These are phyloP conservation scores for Phrynocephalus versicolor DNA, from an alignment of 2,113 vertebrate species.

Conservation along the genomic window DNA sequence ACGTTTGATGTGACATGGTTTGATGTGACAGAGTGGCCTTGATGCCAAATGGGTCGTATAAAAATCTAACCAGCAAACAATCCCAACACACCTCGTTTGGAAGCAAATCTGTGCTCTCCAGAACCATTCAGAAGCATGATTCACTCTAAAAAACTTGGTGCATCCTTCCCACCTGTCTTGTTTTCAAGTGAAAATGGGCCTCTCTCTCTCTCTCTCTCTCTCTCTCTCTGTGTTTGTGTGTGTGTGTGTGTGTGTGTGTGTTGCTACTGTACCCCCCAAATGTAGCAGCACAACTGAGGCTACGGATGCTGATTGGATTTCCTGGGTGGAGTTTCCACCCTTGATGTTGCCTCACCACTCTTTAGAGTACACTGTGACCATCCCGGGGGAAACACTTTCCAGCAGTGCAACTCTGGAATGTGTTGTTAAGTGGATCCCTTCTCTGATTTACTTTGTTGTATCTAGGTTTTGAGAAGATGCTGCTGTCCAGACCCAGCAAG, in stretches of 20 bases:
- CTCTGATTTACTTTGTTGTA: background rate
- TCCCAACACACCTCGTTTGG: background rate
- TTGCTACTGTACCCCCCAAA: too few relatives aligned
- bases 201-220: too few relatives aligned
- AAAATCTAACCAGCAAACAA: too few relatives aligned
- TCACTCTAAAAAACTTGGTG: background rate
- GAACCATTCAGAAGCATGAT: background rate
- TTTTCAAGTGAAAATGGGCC: background rate
- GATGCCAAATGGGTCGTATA: too few relatives aligned
- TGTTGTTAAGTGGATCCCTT: background rate
- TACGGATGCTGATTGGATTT: too few relatives aligned
- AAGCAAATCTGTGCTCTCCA: background rate
- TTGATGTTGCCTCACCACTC: too few relatives aligned
- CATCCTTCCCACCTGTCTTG: background rate
- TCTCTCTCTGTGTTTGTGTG: too few relatives aligned
- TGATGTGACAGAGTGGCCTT: too few relatives aligned
- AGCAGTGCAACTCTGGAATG: background rate
- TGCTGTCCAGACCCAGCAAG: background rate
- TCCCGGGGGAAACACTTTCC: background rate
- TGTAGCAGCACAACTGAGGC: too few relatives aligned
- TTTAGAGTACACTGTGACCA: too few relatives aligned
- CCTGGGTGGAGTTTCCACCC: too few relatives aligned
- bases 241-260: too few relatives aligned
- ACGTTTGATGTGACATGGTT: background rate
- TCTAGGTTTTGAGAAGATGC: conserved; percentile 16